phyloP scores from a whole-genome alignment of 2,888 invertebrate genomes.

The Eristalis intricaria region DNA sequence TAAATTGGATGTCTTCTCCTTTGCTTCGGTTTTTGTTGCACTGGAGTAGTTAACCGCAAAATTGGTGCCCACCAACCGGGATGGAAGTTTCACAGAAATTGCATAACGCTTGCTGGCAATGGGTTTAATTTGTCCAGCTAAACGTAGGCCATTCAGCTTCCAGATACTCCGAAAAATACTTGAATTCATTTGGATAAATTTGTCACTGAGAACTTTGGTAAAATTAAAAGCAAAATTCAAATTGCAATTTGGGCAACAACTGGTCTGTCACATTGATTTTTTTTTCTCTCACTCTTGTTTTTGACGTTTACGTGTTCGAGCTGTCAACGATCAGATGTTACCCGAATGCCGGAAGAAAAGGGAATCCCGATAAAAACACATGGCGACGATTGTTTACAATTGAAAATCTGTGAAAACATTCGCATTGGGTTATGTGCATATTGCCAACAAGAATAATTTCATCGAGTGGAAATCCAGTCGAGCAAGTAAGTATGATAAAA shows the following conservation, averaged over 20 bases:
- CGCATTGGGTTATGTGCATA: neutral
- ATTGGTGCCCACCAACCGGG: neutral
- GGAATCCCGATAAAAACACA: constrained; percentile 5
- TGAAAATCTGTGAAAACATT: neutral
- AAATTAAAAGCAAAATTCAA: neutral
- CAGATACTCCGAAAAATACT: constrained; percentile 54
- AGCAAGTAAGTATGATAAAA: too few relatives aligned
- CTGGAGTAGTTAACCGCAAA: neutral
- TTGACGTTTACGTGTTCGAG: neutral
- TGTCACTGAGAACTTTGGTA: neutral
- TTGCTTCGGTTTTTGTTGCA: neutral
- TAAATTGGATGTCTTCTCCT: constrained; percentile 28
- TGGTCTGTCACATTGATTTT: neutral
- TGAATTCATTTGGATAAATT: constrained; percentile 47
- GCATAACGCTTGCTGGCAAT: constrained; percentile 33
- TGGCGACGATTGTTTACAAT: constrained; percentile 4
- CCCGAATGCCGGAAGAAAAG: constrained; percentile 22
- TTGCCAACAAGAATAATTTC: constrained; percentile 4
- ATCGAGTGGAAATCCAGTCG: neutral
- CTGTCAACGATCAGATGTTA: constrained; percentile 10
- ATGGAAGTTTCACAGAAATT: constrained; percentile 13
- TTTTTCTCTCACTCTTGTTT: neutral
- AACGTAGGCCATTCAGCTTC: constrained; percentile 23
- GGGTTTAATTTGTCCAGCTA: neutral
- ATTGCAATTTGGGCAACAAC: neutral